Evolutionary conservation across 2,888 invertebrate genomes (phyloP).

Genomic region (Epinotia brunnichana): DNA sequence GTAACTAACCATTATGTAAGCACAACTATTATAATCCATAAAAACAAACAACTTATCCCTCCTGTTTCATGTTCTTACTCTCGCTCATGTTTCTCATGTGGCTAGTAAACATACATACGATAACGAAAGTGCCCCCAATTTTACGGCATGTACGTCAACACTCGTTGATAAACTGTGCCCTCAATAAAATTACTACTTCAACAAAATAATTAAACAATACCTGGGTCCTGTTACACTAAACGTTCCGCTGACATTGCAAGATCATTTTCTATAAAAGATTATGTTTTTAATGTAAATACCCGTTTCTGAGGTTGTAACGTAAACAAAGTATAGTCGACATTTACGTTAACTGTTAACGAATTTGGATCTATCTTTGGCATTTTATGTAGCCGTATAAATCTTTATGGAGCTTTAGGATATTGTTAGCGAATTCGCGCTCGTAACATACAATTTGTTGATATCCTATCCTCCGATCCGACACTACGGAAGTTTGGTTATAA

Average conservation of each 20-base stretch:
- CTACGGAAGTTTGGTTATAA: slow-evolving; percentile 28
- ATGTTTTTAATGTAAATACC: background rate
- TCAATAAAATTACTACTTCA: background rate
- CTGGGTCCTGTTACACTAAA: slow-evolving; percentile 2
- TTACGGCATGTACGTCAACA: background rate
- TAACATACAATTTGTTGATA: slow-evolving; percentile 9
- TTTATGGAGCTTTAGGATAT: background rate
- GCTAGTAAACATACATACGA: background rate
- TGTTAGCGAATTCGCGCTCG: background rate
- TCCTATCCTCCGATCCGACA: too few relatives aligned
- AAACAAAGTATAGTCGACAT: slow-evolving; percentile 13
- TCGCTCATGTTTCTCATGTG: background rate
- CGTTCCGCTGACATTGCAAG: background rate
- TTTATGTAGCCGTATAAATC: background rate
- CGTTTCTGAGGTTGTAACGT: background rate
- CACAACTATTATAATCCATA: background rate
- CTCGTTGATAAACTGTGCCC: background rate
- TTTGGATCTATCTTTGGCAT: background rate
- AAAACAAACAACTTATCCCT: background rate
- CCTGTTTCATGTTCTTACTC: background rate
- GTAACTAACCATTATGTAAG: background rate
- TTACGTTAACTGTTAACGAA: background rate
- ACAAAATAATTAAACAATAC: background rate
- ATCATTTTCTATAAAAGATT: background rate
- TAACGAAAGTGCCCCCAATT: slow-evolving; percentile 17